phyloP scores from a whole-genome alignment of 2,113 vertebrate species.

The Lucifuga dentata region DNA sequence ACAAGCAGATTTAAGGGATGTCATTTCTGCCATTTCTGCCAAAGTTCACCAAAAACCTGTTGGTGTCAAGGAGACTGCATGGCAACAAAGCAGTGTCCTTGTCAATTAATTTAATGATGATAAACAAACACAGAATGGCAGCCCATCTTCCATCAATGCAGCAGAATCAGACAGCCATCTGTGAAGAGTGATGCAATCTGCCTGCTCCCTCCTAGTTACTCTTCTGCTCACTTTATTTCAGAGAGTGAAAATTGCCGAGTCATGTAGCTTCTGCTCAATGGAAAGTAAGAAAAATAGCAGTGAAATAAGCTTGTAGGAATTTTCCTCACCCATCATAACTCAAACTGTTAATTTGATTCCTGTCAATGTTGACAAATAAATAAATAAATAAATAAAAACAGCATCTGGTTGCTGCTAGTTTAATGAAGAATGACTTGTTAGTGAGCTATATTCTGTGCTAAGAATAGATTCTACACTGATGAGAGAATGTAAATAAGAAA shows the following conservation, averaged over 20 bases:
- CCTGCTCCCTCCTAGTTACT: constrained; percentile 25
- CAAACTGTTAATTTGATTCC: constrained; percentile 9
- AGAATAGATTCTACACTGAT: no score
- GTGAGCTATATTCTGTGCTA: no score
- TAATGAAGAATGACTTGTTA: no score
- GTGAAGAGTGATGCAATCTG: constrained; percentile 42
- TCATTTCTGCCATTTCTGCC: constrained; percentile 17
- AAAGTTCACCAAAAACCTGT: constrained; percentile 40
- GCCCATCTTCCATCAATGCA: constrained; percentile 49
- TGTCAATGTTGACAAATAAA: neutral
- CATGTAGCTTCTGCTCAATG: constrained; percentile 38
- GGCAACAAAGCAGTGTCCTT: constrained; percentile 17
- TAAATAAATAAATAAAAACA: no score
- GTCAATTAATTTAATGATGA: constrained; percentile 58
- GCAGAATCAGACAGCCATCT: constrained; percentile 49
- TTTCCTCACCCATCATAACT: constrained; percentile 6
- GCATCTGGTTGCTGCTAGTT: no score
- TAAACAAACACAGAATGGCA: constrained; percentile 53
- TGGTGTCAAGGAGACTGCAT: constrained; percentile 24
- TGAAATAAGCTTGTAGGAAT: constrained; percentile 1
- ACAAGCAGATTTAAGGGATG: constrained; percentile 25
- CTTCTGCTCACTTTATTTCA: constrained; percentile 13
- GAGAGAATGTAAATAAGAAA: no score
- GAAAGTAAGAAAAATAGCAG: constrained; percentile 5
- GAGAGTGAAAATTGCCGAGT: constrained; percentile 33